These are phyloP conservation scores for Apistogramma diplotaenia DNA, from an alignment of 2,113 vertebrate genomes.

Conservation along the genomic window DNA sequence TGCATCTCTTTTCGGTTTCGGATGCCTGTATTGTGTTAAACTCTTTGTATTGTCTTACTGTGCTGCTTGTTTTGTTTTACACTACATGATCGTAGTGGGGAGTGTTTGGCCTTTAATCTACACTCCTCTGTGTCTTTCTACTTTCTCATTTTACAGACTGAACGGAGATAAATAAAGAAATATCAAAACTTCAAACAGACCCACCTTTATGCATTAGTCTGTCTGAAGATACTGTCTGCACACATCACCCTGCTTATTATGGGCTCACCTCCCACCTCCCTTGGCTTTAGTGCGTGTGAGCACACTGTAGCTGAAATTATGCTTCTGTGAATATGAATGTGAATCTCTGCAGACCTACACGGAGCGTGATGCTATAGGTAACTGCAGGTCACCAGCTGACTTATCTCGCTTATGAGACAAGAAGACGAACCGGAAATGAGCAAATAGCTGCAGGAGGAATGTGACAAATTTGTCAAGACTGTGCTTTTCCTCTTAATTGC, in stretches of 20 bases:
- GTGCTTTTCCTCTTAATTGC: not conserved
- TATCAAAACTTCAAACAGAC: not conserved
- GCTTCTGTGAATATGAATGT: not conserved
- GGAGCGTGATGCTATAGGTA: not conserved
- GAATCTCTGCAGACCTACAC: not conserved
- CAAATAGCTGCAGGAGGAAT: not conserved
- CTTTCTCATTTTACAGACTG: not conserved
- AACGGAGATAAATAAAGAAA: constrained; percentile 5
- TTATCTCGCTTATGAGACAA: not conserved
- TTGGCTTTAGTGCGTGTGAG: not conserved
- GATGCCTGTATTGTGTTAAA: not conserved
- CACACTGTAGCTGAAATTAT: not conserved
- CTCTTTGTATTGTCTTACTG: not conserved
- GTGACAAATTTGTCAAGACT: not conserved
- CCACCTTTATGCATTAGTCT: not conserved
- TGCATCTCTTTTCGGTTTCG: not conserved
- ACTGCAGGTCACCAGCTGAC: not conserved
- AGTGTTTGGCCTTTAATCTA: not conserved
- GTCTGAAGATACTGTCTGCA: not conserved
- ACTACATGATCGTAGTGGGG: not conserved
- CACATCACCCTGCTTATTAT: not conserved
- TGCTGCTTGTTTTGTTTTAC: constrained; percentile 1
- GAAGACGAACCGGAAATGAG: not conserved
- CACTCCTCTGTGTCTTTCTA: not conserved
- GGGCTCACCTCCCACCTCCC: not conserved